Percentiles rank a stretch among this genome's conserved stretches.
Evolutionary conservation across 2,113 vertebrate genomes (phyloP).

Genomic region (Trichomycterus rosablanca): DNA sequence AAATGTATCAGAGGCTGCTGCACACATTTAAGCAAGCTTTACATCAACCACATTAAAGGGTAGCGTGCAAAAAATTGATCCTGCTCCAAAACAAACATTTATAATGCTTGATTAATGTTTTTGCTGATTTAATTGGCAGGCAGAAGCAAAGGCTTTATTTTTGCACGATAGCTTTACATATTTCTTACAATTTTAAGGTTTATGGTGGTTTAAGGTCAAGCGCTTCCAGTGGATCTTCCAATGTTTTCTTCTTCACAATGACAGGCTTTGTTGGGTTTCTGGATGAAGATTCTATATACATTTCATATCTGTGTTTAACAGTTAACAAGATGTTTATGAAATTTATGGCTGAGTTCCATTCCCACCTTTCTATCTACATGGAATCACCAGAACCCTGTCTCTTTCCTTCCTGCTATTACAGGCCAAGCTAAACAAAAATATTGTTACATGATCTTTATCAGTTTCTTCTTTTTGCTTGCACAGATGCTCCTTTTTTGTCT

Average conservation of each 20-base stretch:
- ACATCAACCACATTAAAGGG: no score
- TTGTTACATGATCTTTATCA: constrained; percentile 9
- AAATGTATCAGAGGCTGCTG: no score
- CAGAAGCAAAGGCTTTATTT: no score
- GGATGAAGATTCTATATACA: not conserved
- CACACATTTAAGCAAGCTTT: no score
- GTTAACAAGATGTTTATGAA: constrained; percentile 3
- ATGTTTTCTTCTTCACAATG: constrained; percentile 7
- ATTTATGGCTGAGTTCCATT: not conserved
- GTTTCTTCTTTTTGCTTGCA: constrained; percentile 11
- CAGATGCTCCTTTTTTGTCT: constrained; percentile 5
- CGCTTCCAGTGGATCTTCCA: not conserved
- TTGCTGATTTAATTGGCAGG: no score
- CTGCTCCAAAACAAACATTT: no score
- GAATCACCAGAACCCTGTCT: constrained; percentile 7
- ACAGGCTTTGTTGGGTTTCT: constrained; percentile 1
- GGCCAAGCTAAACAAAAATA: constrained; percentile 12
- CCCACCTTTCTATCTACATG: not conserved
- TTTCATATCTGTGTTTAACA: not conserved
- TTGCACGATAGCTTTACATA: no score
- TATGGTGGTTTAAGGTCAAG: no score
- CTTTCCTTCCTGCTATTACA: constrained; percentile 19
- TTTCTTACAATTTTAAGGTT: no score
- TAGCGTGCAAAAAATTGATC: no score
- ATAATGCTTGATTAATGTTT: no score